These are phyloP conservation scores for Sorex maritimensis DNA, from an alignment of 2,797 vertebrate species.

Conservation along the genomic window DNA sequence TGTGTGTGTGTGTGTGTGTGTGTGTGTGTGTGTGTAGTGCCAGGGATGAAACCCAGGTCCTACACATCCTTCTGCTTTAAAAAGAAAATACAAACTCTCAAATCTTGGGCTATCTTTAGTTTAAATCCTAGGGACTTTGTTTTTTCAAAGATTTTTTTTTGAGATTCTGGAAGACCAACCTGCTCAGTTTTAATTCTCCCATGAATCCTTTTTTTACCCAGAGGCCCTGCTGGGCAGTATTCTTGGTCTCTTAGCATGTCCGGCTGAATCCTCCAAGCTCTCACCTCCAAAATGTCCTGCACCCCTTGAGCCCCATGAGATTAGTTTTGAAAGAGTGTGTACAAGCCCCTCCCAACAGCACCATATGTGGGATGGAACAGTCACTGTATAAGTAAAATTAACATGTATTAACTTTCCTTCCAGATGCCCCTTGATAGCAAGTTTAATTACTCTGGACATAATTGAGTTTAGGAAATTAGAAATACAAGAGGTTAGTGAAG, in stretches of 20 bases:
- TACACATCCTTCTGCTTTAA: slow-evolving; percentile 41
- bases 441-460: slow-evolving; percentile 88
- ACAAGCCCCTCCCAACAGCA: background rate
- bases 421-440: slow-evolving; percentile 86
- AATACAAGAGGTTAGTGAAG: slow-evolving; percentile 77
- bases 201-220: background rate
- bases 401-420: slow-evolving; percentile 87
- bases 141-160: slow-evolving; percentile 62
- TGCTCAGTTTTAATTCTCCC: slow-evolving; percentile 41
- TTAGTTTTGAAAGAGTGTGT: slow-evolving; percentile 46
- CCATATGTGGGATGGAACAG: slow-evolving; percentile 61
- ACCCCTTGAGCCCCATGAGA: background rate
- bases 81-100: slow-evolving; percentile 60
- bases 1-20: too few species aligned
- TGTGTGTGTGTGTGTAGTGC: too few species aligned
- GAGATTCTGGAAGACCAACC: slow-evolving; percentile 47
- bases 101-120: slow-evolving; percentile 62
- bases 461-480: slow-evolving; percentile 87
- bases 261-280: slow-evolving; percentile 48
- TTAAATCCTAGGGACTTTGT: slow-evolving; percentile 59
- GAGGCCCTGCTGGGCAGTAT: background rate
- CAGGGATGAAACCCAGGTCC: too few species aligned
- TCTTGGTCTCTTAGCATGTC: slow-evolving; percentile 2
- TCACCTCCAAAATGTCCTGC: slow-evolving; percentile 1
- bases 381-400: slow-evolving; percentile 85